phyloP scores from a whole-genome alignment of 2,113 vertebrate genomes.

The Prunella himalayana region DNA sequence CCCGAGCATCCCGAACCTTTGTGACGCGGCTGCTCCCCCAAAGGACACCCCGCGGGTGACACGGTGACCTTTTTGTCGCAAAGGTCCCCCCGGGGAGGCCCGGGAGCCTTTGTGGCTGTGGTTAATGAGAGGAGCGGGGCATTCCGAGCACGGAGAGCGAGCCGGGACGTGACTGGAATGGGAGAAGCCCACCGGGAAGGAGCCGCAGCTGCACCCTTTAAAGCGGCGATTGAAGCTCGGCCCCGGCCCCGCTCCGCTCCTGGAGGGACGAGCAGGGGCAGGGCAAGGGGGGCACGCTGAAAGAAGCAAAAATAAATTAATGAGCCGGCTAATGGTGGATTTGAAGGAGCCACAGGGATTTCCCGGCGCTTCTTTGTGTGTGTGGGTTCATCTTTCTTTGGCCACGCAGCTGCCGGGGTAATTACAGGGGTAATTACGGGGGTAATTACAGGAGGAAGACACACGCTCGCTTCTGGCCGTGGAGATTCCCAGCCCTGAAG shows the following conservation, averaged over 20 bases:
- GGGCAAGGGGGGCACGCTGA: neutral
- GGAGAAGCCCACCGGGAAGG: slow-evolving; percentile 9
- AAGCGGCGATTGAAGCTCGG: neutral
- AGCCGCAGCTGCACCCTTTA: slow-evolving; percentile 8
- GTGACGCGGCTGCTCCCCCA: accelerated
- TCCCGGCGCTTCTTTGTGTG: neutral
- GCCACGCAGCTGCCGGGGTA: neutral
- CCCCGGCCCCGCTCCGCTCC: neutral
- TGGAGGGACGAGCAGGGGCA: neutral
- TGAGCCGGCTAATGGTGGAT: neutral
- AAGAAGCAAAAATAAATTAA: neutral
- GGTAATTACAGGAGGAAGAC: neutral
- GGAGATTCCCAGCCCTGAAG: neutral
- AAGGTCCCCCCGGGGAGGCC: neutral
- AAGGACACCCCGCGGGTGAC: neutral
- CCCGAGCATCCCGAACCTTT: neutral
- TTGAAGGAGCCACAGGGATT: neutral
- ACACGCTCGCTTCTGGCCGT: neutral
- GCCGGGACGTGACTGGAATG: slow-evolving; percentile 43
- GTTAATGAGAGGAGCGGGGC: neutral
- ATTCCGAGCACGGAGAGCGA: neutral
- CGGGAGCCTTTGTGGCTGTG: neutral
- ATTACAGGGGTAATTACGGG: neutral
- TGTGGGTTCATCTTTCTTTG: neutral
- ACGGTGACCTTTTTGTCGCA: neutral